phyloP scores from a whole-genome alignment of 2,797 vertebrate genomes.

The Sebastes steindachneri region DNA sequence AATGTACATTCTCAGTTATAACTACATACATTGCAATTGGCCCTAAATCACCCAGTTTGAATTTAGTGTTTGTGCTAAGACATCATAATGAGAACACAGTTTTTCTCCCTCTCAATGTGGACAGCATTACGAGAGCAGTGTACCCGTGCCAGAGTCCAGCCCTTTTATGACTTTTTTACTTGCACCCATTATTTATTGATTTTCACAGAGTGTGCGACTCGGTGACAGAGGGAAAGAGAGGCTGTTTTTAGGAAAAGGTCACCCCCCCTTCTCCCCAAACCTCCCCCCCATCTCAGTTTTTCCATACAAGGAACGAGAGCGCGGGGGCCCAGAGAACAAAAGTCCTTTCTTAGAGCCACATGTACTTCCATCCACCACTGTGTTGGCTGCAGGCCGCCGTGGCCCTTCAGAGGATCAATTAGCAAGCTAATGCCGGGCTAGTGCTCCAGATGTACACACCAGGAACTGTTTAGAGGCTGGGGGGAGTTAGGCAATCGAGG shows the following conservation, averaged over 20 bases:
- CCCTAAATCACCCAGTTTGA: not conserved
- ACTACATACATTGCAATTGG: not conserved
- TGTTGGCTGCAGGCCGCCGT: slow-evolving; percentile 51
- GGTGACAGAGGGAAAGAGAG: slow-evolving; percentile 45
- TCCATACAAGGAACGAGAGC: slow-evolving; percentile 65
- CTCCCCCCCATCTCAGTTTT: slow-evolving; percentile 71
- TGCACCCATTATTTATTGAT: slow-evolving; percentile 56
- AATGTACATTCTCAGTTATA: not conserved
- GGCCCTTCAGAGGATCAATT: slow-evolving; percentile 75
- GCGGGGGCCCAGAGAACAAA: slow-evolving; percentile 78
- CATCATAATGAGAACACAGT: not conserved
- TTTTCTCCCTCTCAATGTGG: not conserved
- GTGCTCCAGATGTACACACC: slow-evolving; percentile 67
- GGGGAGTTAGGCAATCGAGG: slow-evolving; percentile 27
- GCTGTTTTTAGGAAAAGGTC: slow-evolving; percentile 63
- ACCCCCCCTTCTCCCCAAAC: not conserved
- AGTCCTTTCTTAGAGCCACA: slow-evolving; percentile 78
- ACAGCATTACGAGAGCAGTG: not conserved
- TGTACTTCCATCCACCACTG: slow-evolving; percentile 53
- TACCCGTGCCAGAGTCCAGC: slow-evolving; percentile 6
- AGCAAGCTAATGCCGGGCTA: slow-evolving; percentile 51
- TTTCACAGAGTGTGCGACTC: slow-evolving; percentile 29
- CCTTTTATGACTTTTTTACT: slow-evolving; percentile 47
- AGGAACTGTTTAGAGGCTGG: slow-evolving; percentile 59
- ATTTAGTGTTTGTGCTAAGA: not conserved